A percentile compares a stretch with the other conserved stretches of the same genome.
Evolutionary conservation across 30 jellyfish, hydroid and myxozoan species (phyloP).

Genomic region (Chrysaora quinquecirrha): DNA sequence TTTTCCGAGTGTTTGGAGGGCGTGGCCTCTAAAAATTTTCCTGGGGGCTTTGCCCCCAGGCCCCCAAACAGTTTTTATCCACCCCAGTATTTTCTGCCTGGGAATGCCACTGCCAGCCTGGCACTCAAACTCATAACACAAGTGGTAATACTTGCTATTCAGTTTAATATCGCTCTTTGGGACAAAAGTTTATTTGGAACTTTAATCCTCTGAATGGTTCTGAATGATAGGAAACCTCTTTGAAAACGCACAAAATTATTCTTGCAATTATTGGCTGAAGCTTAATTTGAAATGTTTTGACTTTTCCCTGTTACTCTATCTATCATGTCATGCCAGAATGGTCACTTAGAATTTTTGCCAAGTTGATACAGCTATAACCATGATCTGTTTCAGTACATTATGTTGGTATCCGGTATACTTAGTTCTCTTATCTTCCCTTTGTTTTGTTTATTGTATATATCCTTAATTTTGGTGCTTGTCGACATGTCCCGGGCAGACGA

Average conservation of each 20-base stretch:
- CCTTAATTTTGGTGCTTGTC: too few species aligned
- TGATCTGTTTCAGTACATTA: too few species aligned
- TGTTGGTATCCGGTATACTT: too few species aligned
- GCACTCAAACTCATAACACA: background rate
- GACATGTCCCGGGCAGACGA: too few species aligned
- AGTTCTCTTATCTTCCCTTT: too few species aligned
- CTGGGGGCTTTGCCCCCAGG: too few species aligned
- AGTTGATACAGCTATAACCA: too few species aligned
- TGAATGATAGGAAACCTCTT: background rate
- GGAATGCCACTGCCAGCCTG: background rate
- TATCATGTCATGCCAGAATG: background rate
- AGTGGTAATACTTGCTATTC: background rate
- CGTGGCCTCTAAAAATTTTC: too few species aligned
- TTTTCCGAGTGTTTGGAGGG: too few species aligned
- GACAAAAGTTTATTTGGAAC: background rate
- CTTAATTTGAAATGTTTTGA: background rate
- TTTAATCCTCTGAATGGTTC: background rate
- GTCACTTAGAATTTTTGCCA: background rate
- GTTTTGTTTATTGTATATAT: background rate
- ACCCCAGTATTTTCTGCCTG: too few species aligned
- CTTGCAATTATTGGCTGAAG: background rate
- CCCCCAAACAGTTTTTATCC: too few species aligned
- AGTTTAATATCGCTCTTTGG: background rate
- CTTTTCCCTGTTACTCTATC: background rate
- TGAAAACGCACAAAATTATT: too few species aligned